Evolutionary conservation across 2,113 vertebrate genomes (phyloP).

Genomic region (Chlamydotis undulata): DNA sequence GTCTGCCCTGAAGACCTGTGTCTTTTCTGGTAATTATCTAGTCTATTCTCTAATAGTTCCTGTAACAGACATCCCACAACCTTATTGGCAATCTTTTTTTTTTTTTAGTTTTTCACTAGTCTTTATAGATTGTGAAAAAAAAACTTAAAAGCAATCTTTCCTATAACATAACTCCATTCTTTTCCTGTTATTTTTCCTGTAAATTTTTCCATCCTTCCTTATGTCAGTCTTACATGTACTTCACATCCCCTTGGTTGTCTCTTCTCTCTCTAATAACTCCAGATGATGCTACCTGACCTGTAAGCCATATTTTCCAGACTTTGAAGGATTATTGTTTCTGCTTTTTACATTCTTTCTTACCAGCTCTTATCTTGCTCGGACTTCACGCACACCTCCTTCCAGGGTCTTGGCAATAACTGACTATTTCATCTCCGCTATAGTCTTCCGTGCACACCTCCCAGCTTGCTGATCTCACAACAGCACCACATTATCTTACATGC

Average conservation of each 20-base stretch:
- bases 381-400: background rate
- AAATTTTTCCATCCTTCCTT: background rate
- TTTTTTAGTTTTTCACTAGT: background rate
- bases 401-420: background rate
- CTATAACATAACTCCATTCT: background rate
- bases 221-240: background rate
- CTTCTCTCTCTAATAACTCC: background rate
- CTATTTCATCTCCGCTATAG: background rate
- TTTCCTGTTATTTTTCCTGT: background rate
- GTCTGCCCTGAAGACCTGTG: too few species aligned
- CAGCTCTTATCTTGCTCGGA: background rate
- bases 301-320: background rate
- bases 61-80: background rate
- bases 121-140: background rate
- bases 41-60: too few species aligned
- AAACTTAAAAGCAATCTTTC: background rate
- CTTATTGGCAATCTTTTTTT: too few species aligned
- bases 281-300: background rate
- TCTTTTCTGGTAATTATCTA: too few species aligned
- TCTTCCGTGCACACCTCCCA: background rate
- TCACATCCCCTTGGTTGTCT: background rate
- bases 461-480: background rate
- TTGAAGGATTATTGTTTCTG: background rate
- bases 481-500: background rate
- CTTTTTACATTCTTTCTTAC: background rate